Conservation (phyloP, 2,888 invertebrate species). For the Slavum lentiscoides region DNA sequence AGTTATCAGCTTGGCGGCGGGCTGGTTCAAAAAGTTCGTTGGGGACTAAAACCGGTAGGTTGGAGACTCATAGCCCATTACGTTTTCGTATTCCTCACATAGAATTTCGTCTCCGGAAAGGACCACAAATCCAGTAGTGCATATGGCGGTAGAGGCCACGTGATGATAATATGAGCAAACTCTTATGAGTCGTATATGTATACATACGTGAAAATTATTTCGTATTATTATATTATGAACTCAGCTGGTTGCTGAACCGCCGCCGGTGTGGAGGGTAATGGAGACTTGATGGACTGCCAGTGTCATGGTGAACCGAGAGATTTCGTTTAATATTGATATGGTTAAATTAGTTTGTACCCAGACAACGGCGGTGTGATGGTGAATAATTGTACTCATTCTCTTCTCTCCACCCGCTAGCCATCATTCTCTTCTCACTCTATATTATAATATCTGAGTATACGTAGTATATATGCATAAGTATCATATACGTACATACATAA, state of each 20-base stretch:
- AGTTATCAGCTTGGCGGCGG: too few species aligned
- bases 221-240: constrained; percentile 23
- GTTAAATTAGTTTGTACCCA: constrained; percentile 20
- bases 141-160: too few species aligned
- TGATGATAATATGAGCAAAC: too few species aligned
- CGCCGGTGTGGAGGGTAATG: constrained; percentile 4
- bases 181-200: too few species aligned
- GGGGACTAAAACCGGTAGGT: too few species aligned
- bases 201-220: neutral
- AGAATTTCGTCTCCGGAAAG: too few species aligned
- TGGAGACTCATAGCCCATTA: too few species aligned
- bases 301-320: constrained; percentile 2
- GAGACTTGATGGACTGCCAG: constrained; percentile 7
- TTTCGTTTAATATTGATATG: constrained; percentile 43
- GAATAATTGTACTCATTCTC: neutral
- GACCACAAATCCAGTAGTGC: too few species aligned
- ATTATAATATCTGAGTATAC: neutral
- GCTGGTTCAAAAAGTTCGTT: too few species aligned
- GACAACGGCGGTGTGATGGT: neutral
- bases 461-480: neutral
- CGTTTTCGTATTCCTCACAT: too few species aligned
- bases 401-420: neutral
- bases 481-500: neutral
- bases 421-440: neutral
- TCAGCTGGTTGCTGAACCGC: neutral